Conservation (phyloP, 2,113 vertebrate genomes). For the mouse (Mus musculus) region GRCm39 chr19:28542001-28542500, state of each 20-base stretch:
- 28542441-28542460: not conserved
- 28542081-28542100: not conserved
- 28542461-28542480: slow-evolving; percentile 12
- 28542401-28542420: not conserved
- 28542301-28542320: not conserved
- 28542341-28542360: not conserved
- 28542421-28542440: not conserved
- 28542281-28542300: not conserved
- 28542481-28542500: not conserved
- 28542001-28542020: not conserved
- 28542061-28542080: not conserved
- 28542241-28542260: not conserved
- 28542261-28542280: not conserved
- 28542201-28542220: not conserved
- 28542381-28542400: not conserved
- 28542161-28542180: not conserved
- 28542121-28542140: not conserved
- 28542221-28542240: not conserved
- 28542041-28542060: not conserved
- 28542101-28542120: not conserved
- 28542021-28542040: not conserved
- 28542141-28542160: not conserved
- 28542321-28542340: slow-evolving; percentile 3
- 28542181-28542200: not conserved
- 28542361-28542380: not conserved